Conservation (phyloP, 1,140 invertebrate genomes). For the Myzus persicae region DNA sequence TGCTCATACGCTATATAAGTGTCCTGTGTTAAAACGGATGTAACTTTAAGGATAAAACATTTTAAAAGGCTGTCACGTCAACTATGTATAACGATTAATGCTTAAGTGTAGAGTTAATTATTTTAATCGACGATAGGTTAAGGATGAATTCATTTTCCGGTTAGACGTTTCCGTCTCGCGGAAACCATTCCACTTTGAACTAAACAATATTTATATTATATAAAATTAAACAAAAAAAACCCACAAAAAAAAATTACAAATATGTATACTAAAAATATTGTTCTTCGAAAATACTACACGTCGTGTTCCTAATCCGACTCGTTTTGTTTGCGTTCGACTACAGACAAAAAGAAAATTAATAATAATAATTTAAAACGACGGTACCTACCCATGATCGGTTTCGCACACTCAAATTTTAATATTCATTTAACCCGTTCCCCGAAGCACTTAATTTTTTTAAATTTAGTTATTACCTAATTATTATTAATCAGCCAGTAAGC, state of each 20-base stretch:
- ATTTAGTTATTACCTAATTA: slow-evolving; percentile 26
- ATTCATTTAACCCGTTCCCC: neutral
- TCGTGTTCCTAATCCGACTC: slow-evolving; percentile 23
- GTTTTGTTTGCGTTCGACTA: neutral
- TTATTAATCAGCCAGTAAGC: slow-evolving; percentile 54
- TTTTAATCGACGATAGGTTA: slow-evolving; percentile 41
- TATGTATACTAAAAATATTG: neutral
- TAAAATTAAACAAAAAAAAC: slow-evolving; percentile 7
- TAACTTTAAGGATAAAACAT: slow-evolving; percentile 3
- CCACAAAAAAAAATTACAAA: slow-evolving; percentile 8
- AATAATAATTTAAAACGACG: neutral
- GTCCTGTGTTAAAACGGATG: slow-evolving; percentile 38
- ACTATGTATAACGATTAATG: slow-evolving; percentile 58
- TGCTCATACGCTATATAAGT: slow-evolving; percentile 34
- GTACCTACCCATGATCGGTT: neutral
- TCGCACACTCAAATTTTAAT: neutral
- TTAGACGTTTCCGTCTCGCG: neutral
- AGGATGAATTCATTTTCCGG: slow-evolving; percentile 12
- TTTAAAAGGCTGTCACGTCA: slow-evolving; percentile 56
- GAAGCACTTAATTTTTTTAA: neutral
- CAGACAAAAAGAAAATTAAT: neutral
- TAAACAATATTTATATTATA: slow-evolving; percentile 23
- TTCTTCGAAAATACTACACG: slow-evolving; percentile 8
- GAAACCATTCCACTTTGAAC: slow-evolving; percentile 44
- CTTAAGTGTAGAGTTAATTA: slow-evolving; percentile 58